A percentile compares a stretch with the other conserved stretches of the same genome.
Evolutionary conservation across 2,888 invertebrate species (phyloP).

Genomic region (Lithophane semibrunnea): DNA sequence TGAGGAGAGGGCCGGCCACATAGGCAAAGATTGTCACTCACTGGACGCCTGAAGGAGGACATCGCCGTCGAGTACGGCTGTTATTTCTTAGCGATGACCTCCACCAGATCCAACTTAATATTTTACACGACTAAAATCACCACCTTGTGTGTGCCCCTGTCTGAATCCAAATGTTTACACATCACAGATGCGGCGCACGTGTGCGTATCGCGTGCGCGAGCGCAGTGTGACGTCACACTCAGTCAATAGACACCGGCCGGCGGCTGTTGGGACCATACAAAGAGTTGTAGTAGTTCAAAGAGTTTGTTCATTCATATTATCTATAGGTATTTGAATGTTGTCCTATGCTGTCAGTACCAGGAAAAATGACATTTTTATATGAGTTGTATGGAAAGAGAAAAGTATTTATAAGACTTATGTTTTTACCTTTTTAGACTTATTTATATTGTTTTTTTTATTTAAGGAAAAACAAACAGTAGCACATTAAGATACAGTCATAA

Average conservation of each 20-base stretch:
- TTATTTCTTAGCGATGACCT: too few relatives aligned
- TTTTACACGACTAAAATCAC: not conserved
- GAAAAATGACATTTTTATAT: not conserved
- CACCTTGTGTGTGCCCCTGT: slow-evolving; percentile 57
- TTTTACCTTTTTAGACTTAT: too few relatives aligned
- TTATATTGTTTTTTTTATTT: too few relatives aligned
- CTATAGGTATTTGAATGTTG: not conserved
- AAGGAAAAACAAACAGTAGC: too few relatives aligned
- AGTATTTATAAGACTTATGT: too few relatives aligned
- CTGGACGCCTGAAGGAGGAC: too few relatives aligned
- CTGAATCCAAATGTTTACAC: slow-evolving; percentile 70
- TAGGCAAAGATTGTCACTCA: too few relatives aligned
- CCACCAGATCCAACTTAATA: not conserved
- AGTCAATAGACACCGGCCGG: slow-evolving; percentile 49
- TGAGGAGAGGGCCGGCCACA: too few relatives aligned
- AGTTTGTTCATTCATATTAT: slow-evolving; percentile 2
- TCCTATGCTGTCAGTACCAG: not conserved
- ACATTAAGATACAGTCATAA: too few relatives aligned
- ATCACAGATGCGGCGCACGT: slow-evolving; percentile 79
- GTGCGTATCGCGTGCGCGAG: slow-evolving; percentile 73
- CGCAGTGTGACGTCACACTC: slow-evolving; percentile 46
- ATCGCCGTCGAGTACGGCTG: too few relatives aligned
- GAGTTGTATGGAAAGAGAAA: not conserved
- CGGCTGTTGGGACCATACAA: slow-evolving; percentile 25
- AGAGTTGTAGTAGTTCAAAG: slow-evolving; percentile 29